These are phyloP conservation scores for Cydia pomonella DNA, from an alignment of 1,140 invertebrate genomes.

Conservation along the genomic window DNA sequence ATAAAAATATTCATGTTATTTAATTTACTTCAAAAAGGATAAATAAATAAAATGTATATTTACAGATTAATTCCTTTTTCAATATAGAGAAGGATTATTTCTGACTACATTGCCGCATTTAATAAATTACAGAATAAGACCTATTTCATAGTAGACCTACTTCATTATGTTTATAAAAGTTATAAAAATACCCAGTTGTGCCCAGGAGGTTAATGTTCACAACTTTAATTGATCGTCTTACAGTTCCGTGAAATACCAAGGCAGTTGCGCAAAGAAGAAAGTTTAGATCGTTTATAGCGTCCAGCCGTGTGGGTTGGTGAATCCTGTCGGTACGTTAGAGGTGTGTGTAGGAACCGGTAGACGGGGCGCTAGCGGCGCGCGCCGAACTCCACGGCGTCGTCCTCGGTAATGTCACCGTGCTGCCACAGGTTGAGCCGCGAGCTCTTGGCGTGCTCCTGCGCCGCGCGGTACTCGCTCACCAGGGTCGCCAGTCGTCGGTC, in stretches of 20 bases:
- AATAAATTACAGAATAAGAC: constrained; percentile 5
- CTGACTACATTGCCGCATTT: constrained; percentile 2
- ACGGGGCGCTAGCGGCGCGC: constrained; percentile 63
- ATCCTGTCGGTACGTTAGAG: constrained; percentile 2
- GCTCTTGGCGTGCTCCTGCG: constrained; percentile 92
- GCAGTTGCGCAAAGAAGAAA: constrained; percentile 6
- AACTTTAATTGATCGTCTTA: constrained; percentile 18
- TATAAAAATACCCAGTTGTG: constrained; percentile 27
- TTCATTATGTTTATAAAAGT: constrained; percentile 22
- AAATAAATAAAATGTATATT: not conserved
- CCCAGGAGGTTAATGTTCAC: constrained; percentile 23
- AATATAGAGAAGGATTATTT: not conserved
- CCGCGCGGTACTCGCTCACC: constrained; percentile 90
- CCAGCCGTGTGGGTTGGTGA: not conserved
- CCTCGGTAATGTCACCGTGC: constrained; percentile 97
- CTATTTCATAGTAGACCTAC: constrained; percentile 10
- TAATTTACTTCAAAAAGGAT: not conserved
- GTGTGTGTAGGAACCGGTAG: not conserved
- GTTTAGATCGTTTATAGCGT: not conserved
- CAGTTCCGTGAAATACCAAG: not conserved
- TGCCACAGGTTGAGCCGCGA: constrained; percentile 95
- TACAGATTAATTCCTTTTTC: not conserved
- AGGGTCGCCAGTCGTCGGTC: constrained; percentile 91
- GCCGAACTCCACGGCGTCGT: constrained; percentile 95
- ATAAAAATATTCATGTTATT: not conserved